phyloP scores from a whole-genome alignment of 2,888 invertebrate species.

The Adineta ricciae region DNA sequence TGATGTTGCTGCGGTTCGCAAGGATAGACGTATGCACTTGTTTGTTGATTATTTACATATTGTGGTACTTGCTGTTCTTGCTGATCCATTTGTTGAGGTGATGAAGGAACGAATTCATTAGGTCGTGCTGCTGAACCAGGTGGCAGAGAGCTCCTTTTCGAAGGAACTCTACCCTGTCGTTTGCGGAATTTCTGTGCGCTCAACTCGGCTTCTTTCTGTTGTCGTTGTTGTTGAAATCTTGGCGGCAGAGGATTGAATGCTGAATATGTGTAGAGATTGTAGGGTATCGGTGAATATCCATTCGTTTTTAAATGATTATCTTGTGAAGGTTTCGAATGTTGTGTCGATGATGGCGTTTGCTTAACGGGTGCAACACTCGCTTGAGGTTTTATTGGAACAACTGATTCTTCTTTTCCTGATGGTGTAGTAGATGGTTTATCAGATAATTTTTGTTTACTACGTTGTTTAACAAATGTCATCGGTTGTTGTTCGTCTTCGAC shows the following conservation, averaged over 20 bases:
- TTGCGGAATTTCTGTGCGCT: background rate
- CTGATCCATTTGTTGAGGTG: background rate
- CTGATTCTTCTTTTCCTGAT: background rate
- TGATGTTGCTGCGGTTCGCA: too few relatives aligned
- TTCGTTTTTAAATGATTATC: background rate
- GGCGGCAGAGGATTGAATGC: background rate
- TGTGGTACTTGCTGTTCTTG: too few relatives aligned
- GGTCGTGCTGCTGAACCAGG: background rate
- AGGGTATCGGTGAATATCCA: background rate
- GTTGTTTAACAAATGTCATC: background rate
- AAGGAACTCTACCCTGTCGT: background rate
- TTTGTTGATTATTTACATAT: too few relatives aligned
- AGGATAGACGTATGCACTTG: too few relatives aligned
- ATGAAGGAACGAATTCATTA: background rate
- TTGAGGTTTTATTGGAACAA: background rate
- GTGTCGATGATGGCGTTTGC: background rate
- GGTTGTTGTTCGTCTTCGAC: background rate
- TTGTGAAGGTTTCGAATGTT: background rate
- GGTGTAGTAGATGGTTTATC: background rate
- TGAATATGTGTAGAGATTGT: background rate
- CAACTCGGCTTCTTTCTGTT: background rate
- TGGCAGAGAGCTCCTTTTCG: background rate
- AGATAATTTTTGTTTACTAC: background rate
- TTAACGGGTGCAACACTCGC: slow-evolving; percentile 19
- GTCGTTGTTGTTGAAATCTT: background rate